Conservation (phyloP, 2,888 invertebrate species). For the Notodonta dromedarius region DNA sequence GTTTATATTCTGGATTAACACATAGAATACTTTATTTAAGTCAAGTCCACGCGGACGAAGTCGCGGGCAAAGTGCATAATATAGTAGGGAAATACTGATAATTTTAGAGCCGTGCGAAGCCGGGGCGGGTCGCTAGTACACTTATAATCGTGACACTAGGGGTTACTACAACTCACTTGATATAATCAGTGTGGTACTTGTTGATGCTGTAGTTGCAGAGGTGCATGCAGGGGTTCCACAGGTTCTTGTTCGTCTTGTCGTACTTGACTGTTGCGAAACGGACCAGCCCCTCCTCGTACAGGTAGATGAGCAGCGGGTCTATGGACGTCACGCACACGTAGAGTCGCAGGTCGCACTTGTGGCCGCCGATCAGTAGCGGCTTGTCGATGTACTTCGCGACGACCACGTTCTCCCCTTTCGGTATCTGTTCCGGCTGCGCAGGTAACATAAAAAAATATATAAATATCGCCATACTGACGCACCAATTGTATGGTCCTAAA, state of each 20-base stretch:
- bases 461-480: no score
- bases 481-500: no score
- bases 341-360: slow-evolving; percentile 97
- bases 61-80: no score
- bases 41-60: no score
- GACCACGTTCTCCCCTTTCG: slow-evolving; percentile 95
- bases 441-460: no score
- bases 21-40: no score
- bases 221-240: slow-evolving; percentile 98
- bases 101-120: no score
- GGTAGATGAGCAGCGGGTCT: slow-evolving; percentile 96
- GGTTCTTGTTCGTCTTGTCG: slow-evolving; percentile 94
- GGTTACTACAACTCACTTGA: slow-evolving; percentile 87
- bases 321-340: slow-evolving; percentile 98
- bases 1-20: no score
- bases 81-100: no score
- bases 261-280: slow-evolving; percentile 98
- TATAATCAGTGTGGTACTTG: slow-evolving; percentile 97
- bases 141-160: no score
- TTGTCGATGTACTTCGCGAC: slow-evolving; percentile 95
- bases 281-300: slow-evolving; percentile 98
- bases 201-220: slow-evolving; percentile 99
- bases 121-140: no score
- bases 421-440: slow-evolving; percentile 93
- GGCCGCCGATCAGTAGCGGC: slow-evolving; percentile 94